A percentile compares a stretch with the other conserved stretches of the same genome.
These are phyloP conservation scores for Chloroceryle amazona DNA, from an alignment of 2,797 vertebrate genomes.

Conservation along the genomic window DNA sequence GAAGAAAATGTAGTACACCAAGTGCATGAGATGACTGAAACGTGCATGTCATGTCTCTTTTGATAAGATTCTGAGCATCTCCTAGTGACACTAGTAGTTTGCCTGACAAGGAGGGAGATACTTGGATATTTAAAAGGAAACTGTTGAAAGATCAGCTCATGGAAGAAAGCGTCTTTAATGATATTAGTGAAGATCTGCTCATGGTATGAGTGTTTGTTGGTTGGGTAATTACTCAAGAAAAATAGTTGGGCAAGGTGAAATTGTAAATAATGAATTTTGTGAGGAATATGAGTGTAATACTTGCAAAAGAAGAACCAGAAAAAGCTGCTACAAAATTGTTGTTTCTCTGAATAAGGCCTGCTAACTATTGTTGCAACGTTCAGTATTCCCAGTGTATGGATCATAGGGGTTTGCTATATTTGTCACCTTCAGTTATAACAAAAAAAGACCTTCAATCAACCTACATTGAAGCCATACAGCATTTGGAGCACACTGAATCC, in stretches of 20 bases:
- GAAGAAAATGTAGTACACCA: neutral
- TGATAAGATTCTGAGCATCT: neutral
- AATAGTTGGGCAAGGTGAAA: neutral
- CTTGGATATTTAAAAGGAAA: neutral
- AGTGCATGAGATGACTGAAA: neutral
- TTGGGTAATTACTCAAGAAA: neutral
- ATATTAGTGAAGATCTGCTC: neutral
- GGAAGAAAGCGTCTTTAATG: neutral
- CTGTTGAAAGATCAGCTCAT: neutral
- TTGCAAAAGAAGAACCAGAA: neutral
- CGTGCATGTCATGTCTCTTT: neutral
- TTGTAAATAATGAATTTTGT: neutral
- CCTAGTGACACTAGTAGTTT: neutral
- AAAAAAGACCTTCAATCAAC: neutral
- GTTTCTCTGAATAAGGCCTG: neutral
- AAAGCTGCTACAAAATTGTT: neutral
- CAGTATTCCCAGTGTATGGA: neutral
- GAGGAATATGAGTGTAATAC: neutral
- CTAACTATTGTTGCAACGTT: neutral
- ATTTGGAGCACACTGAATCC: neutral
- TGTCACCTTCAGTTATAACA: neutral
- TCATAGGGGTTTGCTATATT: neutral
- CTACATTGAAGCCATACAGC: neutral
- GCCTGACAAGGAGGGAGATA: neutral
- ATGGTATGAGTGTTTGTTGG: neutral